Percentiles rank a stretch among this genome's conserved stretches.
phyloP scores from a whole-genome alignment of 2,888 invertebrate species.

The Tortricodes alternella region DNA sequence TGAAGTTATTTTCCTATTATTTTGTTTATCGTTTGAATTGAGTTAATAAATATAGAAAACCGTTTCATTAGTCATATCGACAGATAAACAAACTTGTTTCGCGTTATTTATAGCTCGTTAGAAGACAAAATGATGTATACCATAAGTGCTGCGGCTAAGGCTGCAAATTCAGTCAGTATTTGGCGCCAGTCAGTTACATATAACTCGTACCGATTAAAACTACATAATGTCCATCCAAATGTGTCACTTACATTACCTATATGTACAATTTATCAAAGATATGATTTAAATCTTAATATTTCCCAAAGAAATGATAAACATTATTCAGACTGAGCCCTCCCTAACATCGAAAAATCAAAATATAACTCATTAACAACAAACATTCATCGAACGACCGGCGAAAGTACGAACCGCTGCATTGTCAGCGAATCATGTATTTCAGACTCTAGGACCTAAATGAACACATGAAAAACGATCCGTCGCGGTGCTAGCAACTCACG shows the following conservation, averaged over 20 bases:
- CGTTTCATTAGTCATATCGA: neutral
- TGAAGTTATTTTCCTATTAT: slow-evolving; percentile 1
- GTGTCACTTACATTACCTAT: slow-evolving; percentile 38
- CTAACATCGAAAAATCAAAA: slow-evolving; percentile 74
- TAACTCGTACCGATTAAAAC: slow-evolving; percentile 34
- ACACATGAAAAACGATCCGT: slow-evolving; percentile 79
- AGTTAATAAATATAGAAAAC: neutral
- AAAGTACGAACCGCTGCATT: slow-evolving; percentile 61
- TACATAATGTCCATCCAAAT: slow-evolving; percentile 36
- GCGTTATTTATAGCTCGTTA: neutral
- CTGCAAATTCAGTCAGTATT: slow-evolving; percentile 30
- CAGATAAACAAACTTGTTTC: neutral
- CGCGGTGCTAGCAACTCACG: slow-evolving; percentile 54
- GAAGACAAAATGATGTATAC: neutral
- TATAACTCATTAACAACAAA: slow-evolving; percentile 78
- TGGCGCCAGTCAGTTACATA: slow-evolving; percentile 22
- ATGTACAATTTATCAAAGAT: slow-evolving; percentile 44
- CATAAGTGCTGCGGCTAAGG: slow-evolving; percentile 21
- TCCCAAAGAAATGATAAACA: slow-evolving; percentile 79
- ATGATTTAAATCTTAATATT: slow-evolving; percentile 43
- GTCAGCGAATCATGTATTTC: slow-evolving; percentile 69
- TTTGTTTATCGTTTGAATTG: slow-evolving; percentile 2
- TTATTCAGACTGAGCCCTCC: slow-evolving; percentile 77
- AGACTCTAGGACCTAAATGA: slow-evolving; percentile 80
- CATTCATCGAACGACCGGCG: slow-evolving; percentile 69